Conservation (phyloP, 2,797 vertebrate species). For the Pelodytes ibericus region DNA sequence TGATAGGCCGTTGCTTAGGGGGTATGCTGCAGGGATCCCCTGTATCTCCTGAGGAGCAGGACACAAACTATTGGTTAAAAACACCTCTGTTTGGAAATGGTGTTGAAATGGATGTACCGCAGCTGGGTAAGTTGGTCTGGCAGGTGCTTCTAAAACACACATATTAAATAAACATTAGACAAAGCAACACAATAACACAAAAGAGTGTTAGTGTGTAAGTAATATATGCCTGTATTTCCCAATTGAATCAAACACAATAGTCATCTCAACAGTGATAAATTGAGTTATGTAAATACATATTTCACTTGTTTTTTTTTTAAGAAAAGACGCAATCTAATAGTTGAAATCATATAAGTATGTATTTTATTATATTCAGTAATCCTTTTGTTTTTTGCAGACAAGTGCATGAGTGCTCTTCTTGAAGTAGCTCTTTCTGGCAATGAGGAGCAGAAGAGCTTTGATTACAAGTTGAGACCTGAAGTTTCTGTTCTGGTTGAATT, state of each 20-base stretch:
- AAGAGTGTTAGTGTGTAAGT: too few species aligned
- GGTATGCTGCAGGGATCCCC: slow-evolving; percentile 94
- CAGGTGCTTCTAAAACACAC: neutral
- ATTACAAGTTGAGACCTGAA: slow-evolving; percentile 86
- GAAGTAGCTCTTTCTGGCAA: slow-evolving; percentile 93
- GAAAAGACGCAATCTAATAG: too few species aligned
- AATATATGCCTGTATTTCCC: too few species aligned
- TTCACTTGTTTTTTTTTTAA: too few species aligned
- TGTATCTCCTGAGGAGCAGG: slow-evolving; percentile 89
- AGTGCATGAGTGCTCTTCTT: slow-evolving; percentile 88
- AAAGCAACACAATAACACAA: too few species aligned
- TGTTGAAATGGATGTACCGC: slow-evolving; percentile 89
- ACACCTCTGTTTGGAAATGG: slow-evolving; percentile 94
- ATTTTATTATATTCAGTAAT: neutral
- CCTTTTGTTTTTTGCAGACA: slow-evolving; percentile 41
- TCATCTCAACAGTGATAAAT: too few species aligned
- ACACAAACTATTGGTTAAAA: slow-evolving; percentile 93
- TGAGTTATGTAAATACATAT: too few species aligned
- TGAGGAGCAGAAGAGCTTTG: slow-evolving; percentile 95
- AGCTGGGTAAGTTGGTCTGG: slow-evolving; percentile 77
- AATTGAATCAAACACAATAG: too few species aligned
- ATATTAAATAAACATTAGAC: neutral
- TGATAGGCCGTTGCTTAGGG: slow-evolving; percentile 92
- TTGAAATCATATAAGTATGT: neutral
- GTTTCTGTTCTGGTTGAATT: slow-evolving; percentile 86